Evolutionary conservation across 2,888 invertebrate species (phyloP).

Genomic region (Noctua fimbriata): DNA sequence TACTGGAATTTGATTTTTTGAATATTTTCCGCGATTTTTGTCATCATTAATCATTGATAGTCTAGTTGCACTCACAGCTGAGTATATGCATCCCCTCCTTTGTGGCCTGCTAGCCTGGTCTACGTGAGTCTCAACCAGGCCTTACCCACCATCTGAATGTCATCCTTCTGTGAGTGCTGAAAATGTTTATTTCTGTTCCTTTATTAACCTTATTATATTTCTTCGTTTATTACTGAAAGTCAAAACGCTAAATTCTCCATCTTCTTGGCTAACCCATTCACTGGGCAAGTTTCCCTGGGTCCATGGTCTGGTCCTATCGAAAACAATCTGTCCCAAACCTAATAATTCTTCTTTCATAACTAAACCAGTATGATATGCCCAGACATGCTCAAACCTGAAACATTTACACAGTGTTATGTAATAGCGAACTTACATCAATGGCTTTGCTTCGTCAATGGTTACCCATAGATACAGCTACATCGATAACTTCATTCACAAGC

Average conservation of each 20-base stretch:
- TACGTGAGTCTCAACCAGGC: background rate
- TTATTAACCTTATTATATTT: background rate
- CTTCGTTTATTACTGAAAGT: background rate
- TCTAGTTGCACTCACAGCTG: background rate
- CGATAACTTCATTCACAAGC: constrained; percentile 28
- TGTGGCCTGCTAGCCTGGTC: background rate
- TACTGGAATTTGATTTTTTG: constrained; percentile 36
- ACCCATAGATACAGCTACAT: background rate
- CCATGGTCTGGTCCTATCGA: background rate
- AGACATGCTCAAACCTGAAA: background rate
- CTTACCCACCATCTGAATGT: background rate
- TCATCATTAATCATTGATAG: background rate
- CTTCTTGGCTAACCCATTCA: background rate
- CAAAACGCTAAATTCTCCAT: background rate
- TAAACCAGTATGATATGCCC: background rate
- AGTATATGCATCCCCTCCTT: background rate
- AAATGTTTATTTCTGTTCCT: background rate
- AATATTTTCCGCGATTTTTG: constrained; percentile 29
- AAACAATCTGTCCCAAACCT: background rate
- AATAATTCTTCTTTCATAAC: background rate
- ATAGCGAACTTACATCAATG: background rate
- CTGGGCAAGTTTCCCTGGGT: no score
- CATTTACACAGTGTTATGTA: background rate
- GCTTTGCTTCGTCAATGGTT: background rate
- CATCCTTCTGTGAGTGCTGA: background rate